Evolutionary conservation across 2,113 vertebrate genomes (phyloP), one percentile per base, ranked within the genome.

Genomic region (Sphyrna mokarran): DNA sequence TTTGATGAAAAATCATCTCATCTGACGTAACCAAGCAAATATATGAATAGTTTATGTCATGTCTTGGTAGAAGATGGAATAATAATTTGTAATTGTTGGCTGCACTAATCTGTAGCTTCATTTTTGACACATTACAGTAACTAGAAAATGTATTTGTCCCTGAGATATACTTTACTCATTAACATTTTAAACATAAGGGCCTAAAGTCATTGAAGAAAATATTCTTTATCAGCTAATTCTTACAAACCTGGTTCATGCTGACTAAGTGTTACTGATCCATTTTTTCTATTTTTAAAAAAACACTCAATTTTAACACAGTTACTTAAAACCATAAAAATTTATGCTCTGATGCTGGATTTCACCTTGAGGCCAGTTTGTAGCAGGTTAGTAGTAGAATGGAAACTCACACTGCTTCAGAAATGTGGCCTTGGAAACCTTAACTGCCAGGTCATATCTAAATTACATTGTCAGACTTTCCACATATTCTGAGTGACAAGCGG

Each of bases 101-200:
- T 93, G 63, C 33, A n/a, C 33, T 66, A 37, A 23, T 18, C 16
- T 61, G 20, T 66, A 91, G 6, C 33, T n/a, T 66, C 14, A 68
- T 63, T 91, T 87, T 91, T 91, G 87, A 91, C 58, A 91, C n/a
- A 58, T 87, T 33, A 63, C 58, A 63, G 89, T 93, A 91, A 91
- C 58, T 91, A 63, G 29, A 66, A 91, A 91, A 66, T 66, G 61
- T n/a, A 68, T 40, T 93, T 93, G 22, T 93, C 61, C 22, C 33
- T 93, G 89, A 68, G n/a, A 93, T 18, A 37, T 37, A 68, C 33
- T 68, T 63, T 0, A 66, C 37, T 93, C 33, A 66, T 66, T 66
- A 37, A 23, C n/a, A 66, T 93, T 66, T 61, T 8, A 93, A 93
- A 93, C 89, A 37, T 2, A 16, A 18, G 66, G 61, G 89, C 0